Percentiles rank a stretch among this genome's conserved stretches.
Conservation (phyloP, 2,113 vertebrate species). For the Poeciliopsis retropinna region DNA sequence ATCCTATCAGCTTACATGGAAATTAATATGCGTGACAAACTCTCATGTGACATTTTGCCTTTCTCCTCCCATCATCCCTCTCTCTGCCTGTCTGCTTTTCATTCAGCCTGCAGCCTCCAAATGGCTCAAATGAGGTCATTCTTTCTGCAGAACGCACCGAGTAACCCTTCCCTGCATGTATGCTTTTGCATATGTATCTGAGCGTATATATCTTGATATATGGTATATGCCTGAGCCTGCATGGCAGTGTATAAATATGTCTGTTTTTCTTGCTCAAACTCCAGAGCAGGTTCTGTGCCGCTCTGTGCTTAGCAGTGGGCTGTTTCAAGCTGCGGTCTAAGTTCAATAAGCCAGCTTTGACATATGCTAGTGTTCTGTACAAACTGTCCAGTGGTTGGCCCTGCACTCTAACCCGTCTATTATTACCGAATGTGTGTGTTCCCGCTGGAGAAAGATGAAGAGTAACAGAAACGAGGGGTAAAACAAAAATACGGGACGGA, state of each 20-base stretch:
- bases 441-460: slow-evolving; percentile 31
- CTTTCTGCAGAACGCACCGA: slow-evolving; percentile 67
- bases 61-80: slow-evolving; percentile 3
- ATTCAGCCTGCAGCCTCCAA: slow-evolving; percentile 69
- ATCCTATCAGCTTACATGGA: slow-evolving; percentile 60
- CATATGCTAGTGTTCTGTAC: slow-evolving; percentile 74
- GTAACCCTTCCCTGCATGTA: slow-evolving; percentile 55
- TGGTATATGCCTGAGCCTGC: slow-evolving; percentile 36
- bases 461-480: slow-evolving; percentile 27
- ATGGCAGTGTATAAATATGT: slow-evolving; percentile 19
- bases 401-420: slow-evolving; percentile 61
- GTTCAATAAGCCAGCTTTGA: slow-evolving; percentile 71
- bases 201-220: slow-evolving; percentile 3
- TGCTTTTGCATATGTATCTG: slow-evolving; percentile 35
- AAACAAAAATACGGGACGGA: slow-evolving; percentile 39
- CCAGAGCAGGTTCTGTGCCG: slow-evolving; percentile 20
- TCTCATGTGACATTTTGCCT: slow-evolving; percentile 68
- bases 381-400: slow-evolving; percentile 64
- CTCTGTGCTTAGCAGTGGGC: slow-evolving; percentile 51
- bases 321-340: slow-evolving; percentile 71
- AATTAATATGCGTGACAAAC: slow-evolving; percentile 60
- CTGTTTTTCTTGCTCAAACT: slow-evolving; percentile 28
- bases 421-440: slow-evolving; percentile 52
- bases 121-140: slow-evolving; percentile 77
- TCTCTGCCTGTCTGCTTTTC: slow-evolving; percentile 71